Evolutionary conservation across 2,797 vertebrate genomes (phyloP).

Genomic region (Distichodus sexfasciatus): DNA sequence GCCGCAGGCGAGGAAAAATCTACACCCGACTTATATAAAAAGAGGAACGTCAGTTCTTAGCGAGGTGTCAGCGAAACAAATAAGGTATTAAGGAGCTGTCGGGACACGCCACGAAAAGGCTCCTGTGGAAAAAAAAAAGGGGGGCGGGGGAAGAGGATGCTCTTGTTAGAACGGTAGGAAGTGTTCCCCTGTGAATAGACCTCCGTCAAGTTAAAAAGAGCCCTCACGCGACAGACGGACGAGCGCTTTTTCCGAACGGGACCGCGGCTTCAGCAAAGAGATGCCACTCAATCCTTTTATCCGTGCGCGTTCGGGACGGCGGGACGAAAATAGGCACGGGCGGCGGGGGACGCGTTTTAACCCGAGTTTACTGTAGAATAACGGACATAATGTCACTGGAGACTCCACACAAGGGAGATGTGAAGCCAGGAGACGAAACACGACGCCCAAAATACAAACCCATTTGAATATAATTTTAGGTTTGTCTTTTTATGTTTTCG

Average conservation of each 20-base stretch:
- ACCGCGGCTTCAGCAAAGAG: background rate
- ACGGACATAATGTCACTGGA: too few relatives aligned
- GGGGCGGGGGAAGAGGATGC: too few relatives aligned
- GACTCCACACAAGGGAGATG: too few relatives aligned
- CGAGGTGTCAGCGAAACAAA: constrained; percentile 3
- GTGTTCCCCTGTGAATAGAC: constrained; percentile 1
- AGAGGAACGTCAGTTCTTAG: background rate
- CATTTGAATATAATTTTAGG: too few relatives aligned
- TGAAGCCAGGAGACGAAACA: too few relatives aligned
- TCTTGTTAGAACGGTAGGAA: background rate
- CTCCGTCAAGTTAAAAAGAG: background rate
- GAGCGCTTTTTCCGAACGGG: background rate
- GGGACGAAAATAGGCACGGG: background rate
- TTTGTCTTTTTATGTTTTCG: too few relatives aligned
- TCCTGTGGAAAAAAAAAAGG: background rate
- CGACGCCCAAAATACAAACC: too few relatives aligned
- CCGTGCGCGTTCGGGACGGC: background rate
- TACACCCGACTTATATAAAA: background rate
- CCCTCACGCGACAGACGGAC: background rate
- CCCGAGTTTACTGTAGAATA: background rate
- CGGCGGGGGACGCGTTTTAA: background rate
- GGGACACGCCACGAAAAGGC: background rate
- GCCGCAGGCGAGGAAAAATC: background rate
- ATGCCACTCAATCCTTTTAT: background rate
- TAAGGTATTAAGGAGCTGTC: background rate